A percentile compares a stretch with the other conserved stretches of the same genome.
These are phyloP conservation scores for Mamestra brassicae DNA, from an alignment of 2,888 invertebrate species.

Conservation along the genomic window DNA sequence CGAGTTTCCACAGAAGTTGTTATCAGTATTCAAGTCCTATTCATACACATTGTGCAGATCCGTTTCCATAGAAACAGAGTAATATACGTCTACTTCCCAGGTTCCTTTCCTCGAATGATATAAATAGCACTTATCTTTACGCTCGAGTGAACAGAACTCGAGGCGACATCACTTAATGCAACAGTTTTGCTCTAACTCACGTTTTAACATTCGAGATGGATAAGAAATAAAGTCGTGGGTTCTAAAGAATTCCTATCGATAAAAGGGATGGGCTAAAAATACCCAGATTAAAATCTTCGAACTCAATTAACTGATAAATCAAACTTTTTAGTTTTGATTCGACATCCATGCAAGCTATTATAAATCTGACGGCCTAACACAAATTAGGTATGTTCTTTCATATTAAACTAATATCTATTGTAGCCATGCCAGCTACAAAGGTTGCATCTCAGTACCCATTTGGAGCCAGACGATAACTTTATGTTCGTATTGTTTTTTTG, in stretches of 20 bases:
- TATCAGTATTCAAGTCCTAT: neutral
- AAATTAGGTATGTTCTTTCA: too few relatives aligned
- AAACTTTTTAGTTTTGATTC: too few relatives aligned
- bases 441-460: too few relatives aligned
- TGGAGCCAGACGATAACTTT: too few relatives aligned
- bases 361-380: too few relatives aligned
- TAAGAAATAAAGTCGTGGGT: constrained; percentile 7
- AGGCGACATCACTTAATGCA: constrained; percentile 37
- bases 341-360: too few relatives aligned
- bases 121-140: constrained; percentile 58
- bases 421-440: too few relatives aligned
- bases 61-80: constrained; percentile 28
- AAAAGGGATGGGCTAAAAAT: neutral
- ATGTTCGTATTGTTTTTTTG: too few relatives aligned
- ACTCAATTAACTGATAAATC: too few relatives aligned
- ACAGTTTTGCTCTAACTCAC: constrained; percentile 40
- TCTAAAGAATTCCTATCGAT: constrained; percentile 1
- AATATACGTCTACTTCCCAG: constrained; percentile 36
- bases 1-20: neutral
- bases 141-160: constrained; percentile 36
- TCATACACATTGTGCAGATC: constrained; percentile 12
- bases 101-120: constrained; percentile 38
- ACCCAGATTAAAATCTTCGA: too few relatives aligned
- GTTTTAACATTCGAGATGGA: constrained; percentile 34
- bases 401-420: too few relatives aligned